Evolutionary conservation across 2,113 vertebrate genomes (phyloP), one percentile per base, ranked within the genome.

Genomic region (Cephalopholis sonnerati): DNA sequence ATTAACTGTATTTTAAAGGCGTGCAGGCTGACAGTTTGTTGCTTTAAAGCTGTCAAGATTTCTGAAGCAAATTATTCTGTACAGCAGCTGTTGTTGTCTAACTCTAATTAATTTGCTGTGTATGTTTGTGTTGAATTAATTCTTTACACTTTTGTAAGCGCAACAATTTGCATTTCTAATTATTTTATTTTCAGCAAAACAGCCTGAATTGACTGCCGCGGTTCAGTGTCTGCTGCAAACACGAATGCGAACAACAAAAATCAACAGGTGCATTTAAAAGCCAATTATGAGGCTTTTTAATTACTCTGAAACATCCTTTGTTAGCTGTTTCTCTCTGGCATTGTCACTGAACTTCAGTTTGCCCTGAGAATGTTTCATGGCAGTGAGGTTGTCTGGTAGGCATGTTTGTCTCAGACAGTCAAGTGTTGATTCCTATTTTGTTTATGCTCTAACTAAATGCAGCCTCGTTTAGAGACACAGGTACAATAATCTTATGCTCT

Each of bases 151-250:
- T 89, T 91, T 85, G 77, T 67, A 66, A 83, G 84, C 75, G 12
- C 76, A 69, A 74, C 67, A 87, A 87, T 91, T 92, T 89, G 89
- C 89, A 89, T 92, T 91, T 92, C 74, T 90, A 90, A 92, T 92
- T 90, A 89, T 89, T 91, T 81, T 69, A 75, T 81, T 92, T 87
- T 32, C 61, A 55, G 70, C 59, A 74, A 85, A 81, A 82, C 87
- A 87, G 59, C 18, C 54, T 50, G 70, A 89, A 85, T 63, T 24
- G 57, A 74, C 81, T 77, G 62, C 57, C 65, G n/a, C 65, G 44
- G 44, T 54, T 65, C 54, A 71, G 39, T 55, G 54, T 83, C 64
- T 78, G 75, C 67, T 51, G 74, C 81, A 74, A 55, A 82, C 58
- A 75, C 29, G 61, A 79, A 65, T 48, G 3, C 50, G 29, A 74